Percentiles rank a stretch among this genome's conserved stretches.
Conservation (phyloP, 2,113 vertebrate genomes). For the Gyps fulvus region DNA sequence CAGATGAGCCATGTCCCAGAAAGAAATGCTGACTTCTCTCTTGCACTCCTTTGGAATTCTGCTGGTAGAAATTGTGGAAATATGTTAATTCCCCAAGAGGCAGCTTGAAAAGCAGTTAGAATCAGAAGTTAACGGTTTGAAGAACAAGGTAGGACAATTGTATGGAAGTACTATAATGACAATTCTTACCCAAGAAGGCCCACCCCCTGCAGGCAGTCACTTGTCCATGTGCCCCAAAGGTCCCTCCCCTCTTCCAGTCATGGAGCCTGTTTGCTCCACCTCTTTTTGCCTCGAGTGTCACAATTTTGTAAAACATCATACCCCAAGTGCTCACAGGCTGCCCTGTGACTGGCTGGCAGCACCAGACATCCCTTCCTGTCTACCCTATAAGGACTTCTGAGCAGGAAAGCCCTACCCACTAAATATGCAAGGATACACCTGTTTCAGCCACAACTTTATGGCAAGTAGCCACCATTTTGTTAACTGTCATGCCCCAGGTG, state of each 20-base stretch:
- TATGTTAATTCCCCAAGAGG: background rate
- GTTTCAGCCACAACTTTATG: background rate
- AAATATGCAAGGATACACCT: background rate
- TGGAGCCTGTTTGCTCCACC: background rate
- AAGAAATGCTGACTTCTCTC: background rate
- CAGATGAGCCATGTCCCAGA: background rate
- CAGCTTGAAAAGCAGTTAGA: background rate
- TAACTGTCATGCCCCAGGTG: background rate
- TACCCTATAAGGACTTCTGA: background rate
- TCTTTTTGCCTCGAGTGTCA: background rate
- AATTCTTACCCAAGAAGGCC: background rate
- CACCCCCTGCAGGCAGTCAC: too few relatives aligned
- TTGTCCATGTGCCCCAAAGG: background rate
- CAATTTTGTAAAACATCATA: background rate
- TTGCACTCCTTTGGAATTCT: background rate
- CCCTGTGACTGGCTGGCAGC: background rate
- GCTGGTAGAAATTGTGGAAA: background rate
- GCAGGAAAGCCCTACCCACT: background rate
- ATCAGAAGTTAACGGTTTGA: background rate
- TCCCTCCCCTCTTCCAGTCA: background rate
- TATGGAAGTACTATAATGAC: background rate
- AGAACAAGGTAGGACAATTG: background rate
- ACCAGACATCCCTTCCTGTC: fast-evolving
- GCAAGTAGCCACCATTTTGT: background rate
- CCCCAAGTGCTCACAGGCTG: background rate